Base-by-base conservation (phyloP, 1,140 invertebrate species). In the Araneus ventricosus region DNA sequence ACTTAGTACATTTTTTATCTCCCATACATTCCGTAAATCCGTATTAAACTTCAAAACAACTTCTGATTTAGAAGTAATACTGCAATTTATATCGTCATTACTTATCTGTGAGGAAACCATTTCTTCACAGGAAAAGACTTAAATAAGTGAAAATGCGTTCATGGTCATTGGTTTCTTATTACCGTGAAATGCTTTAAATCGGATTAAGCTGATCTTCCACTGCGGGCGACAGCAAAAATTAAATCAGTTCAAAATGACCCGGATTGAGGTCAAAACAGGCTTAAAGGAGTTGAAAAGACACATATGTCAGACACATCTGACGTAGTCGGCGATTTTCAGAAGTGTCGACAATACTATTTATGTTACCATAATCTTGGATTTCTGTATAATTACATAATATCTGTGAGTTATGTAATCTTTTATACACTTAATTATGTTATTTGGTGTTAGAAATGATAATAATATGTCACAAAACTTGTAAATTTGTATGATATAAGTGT, bases 191-290 rank as follows among this genome's bases (percentile, higher is more conserved):
- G 27, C 27, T 27, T 17, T 52, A n/a, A 84, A 84, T 45, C 41
- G 82, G 82, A 84, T 84, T 84, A 84, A 24, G 34, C 45, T 45
- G 45, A 57, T 45, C 45, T 84, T 84, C 30, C 34, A 82, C 10
- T 22, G 24, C 41, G 8, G 79, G 34, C 45, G 82, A 27, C n/a
- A 84, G n/a, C 34, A 45, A 41, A 37, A 17, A n/a, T 84, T 84
- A n/a, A 84, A 84, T 84, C 82, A 52, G 10, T 52, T 22, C 24
- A 14, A 84, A 84, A 84, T 30, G 41, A 52, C 5, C 41, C 27
- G 82, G 41, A 84, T 84, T 84, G 22, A 57, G 82, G 45, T 52
- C 41, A 84, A 45, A 45, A 2, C 82, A 1, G 27, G 82, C 24
- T 84, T 84, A 84, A 57, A 17, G 41, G 27, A 52, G 41, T 7